phyloP scores from a whole-genome alignment of 2,888 invertebrate species.

The Augiades crinisus region DNA sequence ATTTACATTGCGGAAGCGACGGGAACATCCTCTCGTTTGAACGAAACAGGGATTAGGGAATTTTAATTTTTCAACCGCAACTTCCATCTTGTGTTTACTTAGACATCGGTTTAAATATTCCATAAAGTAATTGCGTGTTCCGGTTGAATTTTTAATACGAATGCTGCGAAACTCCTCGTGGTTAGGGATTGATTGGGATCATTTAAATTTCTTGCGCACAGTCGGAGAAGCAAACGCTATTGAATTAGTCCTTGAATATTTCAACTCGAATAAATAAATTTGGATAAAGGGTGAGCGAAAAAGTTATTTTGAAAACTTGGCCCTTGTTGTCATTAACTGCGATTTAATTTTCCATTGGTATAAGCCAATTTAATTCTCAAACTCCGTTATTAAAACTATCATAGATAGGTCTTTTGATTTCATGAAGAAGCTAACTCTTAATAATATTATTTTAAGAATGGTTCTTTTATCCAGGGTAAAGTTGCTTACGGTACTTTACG shows the following conservation, averaged over 20 bases:
- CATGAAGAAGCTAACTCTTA: too few relatives aligned
- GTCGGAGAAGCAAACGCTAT: slow-evolving; percentile 59
- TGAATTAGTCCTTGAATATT: slow-evolving; percentile 70
- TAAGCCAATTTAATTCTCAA: slow-evolving; percentile 31
- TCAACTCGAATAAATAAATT: slow-evolving; percentile 62
- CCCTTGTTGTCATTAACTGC: slow-evolving; percentile 33
- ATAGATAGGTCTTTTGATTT: too few relatives aligned
- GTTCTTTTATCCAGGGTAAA: too few relatives aligned
- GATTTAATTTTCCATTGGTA: slow-evolving; percentile 31
- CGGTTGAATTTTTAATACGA: slow-evolving; percentile 74
- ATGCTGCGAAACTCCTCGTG: slow-evolving; percentile 60
- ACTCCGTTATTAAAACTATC: too few relatives aligned
- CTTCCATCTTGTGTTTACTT: slow-evolving; percentile 65
- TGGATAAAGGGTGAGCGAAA: slow-evolving; percentile 48
- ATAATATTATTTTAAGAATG: too few relatives aligned
- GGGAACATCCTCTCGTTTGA: slow-evolving; percentile 62
- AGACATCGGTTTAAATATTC: slow-evolving; percentile 73
- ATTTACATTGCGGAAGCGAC: slow-evolving; percentile 70
- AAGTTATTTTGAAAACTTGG: slow-evolving; percentile 37
- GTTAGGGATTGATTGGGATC: slow-evolving; percentile 67
- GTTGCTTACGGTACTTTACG: too few relatives aligned
- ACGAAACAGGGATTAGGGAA: slow-evolving; percentile 61
- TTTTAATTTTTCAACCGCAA: slow-evolving; percentile 66
- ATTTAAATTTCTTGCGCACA: slow-evolving; percentile 73
- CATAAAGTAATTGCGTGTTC: slow-evolving; percentile 71